phyloP scores from a whole-genome alignment of 2,113 vertebrate genomes.

The Ahaetulla prasina region DNA sequence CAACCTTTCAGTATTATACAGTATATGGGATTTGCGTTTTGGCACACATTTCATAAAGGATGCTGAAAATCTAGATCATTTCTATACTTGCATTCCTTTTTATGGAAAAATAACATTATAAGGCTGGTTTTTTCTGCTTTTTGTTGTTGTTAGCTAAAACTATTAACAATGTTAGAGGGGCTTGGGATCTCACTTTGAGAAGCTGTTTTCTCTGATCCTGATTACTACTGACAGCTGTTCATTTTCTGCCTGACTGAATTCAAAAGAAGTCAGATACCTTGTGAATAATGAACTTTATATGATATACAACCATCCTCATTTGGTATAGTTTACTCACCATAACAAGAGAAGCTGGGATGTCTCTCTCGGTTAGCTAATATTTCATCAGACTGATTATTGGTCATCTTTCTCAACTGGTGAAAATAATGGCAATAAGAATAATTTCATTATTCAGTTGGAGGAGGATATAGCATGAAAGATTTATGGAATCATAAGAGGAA shows the following conservation, averaged over 20 bases:
- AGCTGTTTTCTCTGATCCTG: slow-evolving; percentile 57
- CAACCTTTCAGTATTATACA: background rate
- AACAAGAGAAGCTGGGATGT: slow-evolving; percentile 58
- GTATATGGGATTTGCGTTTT: background rate
- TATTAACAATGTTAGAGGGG: background rate
- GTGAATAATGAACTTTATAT: slow-evolving; percentile 71
- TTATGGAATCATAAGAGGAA: slow-evolving; percentile 23
- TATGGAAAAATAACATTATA: slow-evolving; percentile 8
- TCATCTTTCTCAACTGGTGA: slow-evolving; percentile 54
- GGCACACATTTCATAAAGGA: background rate
- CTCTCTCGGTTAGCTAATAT: slow-evolving; percentile 55
- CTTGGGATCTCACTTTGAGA: slow-evolving; percentile 29
- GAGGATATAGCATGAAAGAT: background rate
- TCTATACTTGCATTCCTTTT: background rate
- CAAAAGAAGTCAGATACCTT: slow-evolving; percentile 75
- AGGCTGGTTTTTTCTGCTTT: background rate
- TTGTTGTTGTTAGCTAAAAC: slow-evolving; percentile 36
- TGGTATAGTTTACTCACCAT: slow-evolving; percentile 62
- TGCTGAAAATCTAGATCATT: background rate
- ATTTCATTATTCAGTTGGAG: slow-evolving; percentile 7
- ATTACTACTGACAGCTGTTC: slow-evolving; percentile 80
- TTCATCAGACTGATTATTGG: slow-evolving; percentile 60
- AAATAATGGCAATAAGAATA: slow-evolving; percentile 48
- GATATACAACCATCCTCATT: slow-evolving; percentile 62
- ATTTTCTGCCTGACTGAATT: slow-evolving; percentile 83